phyloP scores from a whole-genome alignment of 2,797 vertebrate genomes.

The Platalea minor region DNA sequence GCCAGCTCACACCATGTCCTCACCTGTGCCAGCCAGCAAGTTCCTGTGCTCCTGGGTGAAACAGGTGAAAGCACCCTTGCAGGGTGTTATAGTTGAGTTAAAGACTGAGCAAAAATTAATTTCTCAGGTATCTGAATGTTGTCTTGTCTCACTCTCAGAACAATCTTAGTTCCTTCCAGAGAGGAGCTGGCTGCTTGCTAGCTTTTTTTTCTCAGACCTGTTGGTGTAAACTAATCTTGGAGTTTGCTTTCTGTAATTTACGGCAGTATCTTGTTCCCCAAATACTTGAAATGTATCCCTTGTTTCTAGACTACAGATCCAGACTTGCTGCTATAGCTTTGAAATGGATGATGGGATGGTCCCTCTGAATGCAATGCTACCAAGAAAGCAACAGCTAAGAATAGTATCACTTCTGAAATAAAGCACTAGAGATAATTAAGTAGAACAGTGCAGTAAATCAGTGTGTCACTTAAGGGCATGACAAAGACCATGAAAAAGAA shows the following conservation, averaged over 20 bases:
- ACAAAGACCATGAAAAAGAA: neutral
- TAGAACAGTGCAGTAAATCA: constrained; percentile 26
- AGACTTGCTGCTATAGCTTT: neutral
- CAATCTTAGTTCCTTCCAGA: neutral
- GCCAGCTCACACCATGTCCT: neutral
- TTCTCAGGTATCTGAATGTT: neutral
- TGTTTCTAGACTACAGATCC: neutral
- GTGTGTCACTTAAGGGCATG: neutral
- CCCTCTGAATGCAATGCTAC: neutral
- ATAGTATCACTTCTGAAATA: neutral
- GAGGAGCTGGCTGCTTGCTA: neutral
- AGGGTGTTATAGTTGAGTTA: neutral
- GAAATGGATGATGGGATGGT: neutral
- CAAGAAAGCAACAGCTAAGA: neutral
- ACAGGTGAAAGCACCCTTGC: neutral
- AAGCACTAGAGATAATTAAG: constrained; percentile 10
- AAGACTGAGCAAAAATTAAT: neutral
- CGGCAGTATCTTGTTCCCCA: neutral
- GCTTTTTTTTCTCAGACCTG: neutral
- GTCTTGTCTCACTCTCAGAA: neutral
- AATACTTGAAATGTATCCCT: neutral
- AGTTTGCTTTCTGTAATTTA: neutral
- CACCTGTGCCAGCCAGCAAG: neutral
- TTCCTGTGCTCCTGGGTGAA: neutral
- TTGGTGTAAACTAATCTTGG: neutral